Evolutionary conservation across 1,140 invertebrate species (phyloP), one percentile per base, ranked within the genome.

Genomic region (Drosophila ambigua): DNA sequence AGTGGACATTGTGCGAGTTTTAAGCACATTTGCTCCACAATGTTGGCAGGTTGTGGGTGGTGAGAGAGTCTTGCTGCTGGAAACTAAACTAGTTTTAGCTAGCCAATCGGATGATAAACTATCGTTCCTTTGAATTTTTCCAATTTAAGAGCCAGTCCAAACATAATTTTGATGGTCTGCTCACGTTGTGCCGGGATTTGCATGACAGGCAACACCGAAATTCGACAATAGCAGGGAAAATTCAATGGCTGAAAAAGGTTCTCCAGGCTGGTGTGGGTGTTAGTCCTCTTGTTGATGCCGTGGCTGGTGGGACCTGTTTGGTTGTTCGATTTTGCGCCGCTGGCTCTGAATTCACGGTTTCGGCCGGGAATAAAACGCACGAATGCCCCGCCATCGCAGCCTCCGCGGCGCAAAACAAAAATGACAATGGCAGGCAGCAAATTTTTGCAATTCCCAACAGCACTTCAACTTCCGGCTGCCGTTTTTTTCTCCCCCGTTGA

Each of bases 351-450:
- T 87, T 87, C 85, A 82, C 82, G 77, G 78, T 52, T 87, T 74
- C 75, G 73, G 75, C 53, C 53, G 74, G 75, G 72, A 74, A 87
- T 87, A 88, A 88, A 87, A 87, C 83, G 82, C 82, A 87, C 82
- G 83, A 87, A 82, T 87, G 79, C 74, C 60, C 63, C 53, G 57
- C 35, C 43, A 69, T 41, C 44, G 54, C 51, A 39, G 60, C 61
- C 24, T 28, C 13, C 50, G 35, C 35, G 15, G 8, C 9, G 44
- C 66, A 87, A 88, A 82, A 87, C 83, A 82, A 88, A 85, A 87
- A 87, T 87, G 83, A 87, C 82, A 87, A 87, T 87, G 79, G 82
- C 83, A 78, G 83, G 83, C 82, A 82, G 76, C 82, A 87, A 87
- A 87, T 87, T 88, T 84, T 87, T 77, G 79, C 75, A 76, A 87